Evolutionary conservation across 1,140 invertebrate species (phyloP).

Genomic region (Drosophila navojoa): DNA sequence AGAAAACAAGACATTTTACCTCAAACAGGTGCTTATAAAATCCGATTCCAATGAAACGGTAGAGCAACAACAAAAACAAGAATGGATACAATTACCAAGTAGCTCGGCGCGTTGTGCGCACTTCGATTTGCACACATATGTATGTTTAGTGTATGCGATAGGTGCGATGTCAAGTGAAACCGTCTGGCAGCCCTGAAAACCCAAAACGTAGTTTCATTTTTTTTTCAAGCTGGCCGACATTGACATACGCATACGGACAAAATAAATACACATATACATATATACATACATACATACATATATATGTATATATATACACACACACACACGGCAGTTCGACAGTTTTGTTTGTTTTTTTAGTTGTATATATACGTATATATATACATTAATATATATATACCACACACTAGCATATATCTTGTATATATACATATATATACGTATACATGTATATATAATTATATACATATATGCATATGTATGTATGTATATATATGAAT

Average conservation of each 20-base stretch:
- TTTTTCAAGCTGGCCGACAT: conserved; percentile 54
- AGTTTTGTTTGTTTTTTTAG: conserved; percentile 10
- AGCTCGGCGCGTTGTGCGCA: neutral
- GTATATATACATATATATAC: conserved; percentile 7
- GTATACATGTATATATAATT: neutral
- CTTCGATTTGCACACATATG: neutral
- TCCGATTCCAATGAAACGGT: neutral
- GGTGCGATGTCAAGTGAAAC: neutral
- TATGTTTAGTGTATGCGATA: conserved; percentile 5
- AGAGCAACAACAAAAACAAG: neutral
- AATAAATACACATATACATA: conserved; percentile 29
- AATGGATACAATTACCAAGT: neutral
- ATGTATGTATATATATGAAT: neutral
- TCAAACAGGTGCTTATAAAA: neutral
- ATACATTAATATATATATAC: conserved; percentile 4
- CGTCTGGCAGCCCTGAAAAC: conserved; percentile 30
- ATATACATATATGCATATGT: conserved; percentile 6
- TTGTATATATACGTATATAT: neutral
- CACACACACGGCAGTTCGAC: neutral
- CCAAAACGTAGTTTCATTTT: conserved; percentile 47
- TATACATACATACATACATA: conserved; percentile 26
- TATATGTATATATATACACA: neutral
- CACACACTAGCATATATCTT: neutral
- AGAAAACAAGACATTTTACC: neutral
- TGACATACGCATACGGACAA: conserved; percentile 37